Evolutionary conservation across 2,797 vertebrate genomes (phyloP), one percentile per base, ranked within the genome.

Genomic region (Labroides dimidiatus): DNA sequence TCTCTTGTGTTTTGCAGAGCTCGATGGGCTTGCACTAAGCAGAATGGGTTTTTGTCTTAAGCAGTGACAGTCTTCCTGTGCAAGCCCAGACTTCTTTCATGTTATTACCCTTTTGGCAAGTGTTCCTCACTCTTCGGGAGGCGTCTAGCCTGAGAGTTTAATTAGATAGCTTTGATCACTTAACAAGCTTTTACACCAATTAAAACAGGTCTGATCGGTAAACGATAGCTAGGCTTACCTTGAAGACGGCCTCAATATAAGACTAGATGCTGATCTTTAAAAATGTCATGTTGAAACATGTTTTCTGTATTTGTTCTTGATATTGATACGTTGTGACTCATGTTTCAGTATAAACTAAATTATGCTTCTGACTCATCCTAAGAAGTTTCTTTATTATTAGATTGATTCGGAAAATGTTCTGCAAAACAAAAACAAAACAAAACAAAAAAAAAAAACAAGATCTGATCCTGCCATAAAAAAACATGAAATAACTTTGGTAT

Each of bases 21-120:
- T 70, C 21, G 36, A 59, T 65, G 4, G 37, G 42, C 30, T 58
- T 60, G 69, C 73, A 43, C 21, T 42, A n/a, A 51, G 69, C 67
- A 64, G 45, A 77, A 74, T 62, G 53, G 43, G 50, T 56, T 71
- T 77, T 81, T 85, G 77, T 87, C 41, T 80, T 48, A 1, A 21
- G 59, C 51, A 16, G 20, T 15, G 47, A 62, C 0, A 1, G 17
- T n/a, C 19, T 64, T 0, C 64, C 44, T 61, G 64, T 51, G 41
- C 58, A 21, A 14, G 15, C 61, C 19, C 45, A 42, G 24, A 44
- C 47, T 71, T 80, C 41, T 36, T 43, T 49, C 44, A 49, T 42
- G 67, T 62, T 59, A 0, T 24, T 30, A 13, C 16, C 2, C 23
- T 27, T 64, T 76, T 72, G 56, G 52, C 54, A 64, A 21, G 6